Evolutionary conservation across 2,888 invertebrate genomes (phyloP), one percentile per base, ranked within the genome.

Genomic region (Glaucopsyche alexis): DNA sequence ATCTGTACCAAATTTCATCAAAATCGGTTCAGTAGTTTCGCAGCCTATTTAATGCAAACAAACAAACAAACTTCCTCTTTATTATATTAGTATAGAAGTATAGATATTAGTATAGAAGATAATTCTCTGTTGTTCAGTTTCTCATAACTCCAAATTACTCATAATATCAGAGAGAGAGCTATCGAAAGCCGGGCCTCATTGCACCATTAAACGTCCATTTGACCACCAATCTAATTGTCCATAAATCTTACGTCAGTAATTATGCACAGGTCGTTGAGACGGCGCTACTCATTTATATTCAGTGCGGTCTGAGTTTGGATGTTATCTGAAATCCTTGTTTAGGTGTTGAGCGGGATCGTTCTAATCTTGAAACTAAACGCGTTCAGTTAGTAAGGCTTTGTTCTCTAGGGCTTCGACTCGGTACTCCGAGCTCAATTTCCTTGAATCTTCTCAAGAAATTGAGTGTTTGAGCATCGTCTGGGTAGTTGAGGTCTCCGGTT

Each of bases 321-420:
- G 91, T 90, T 92, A 93, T 92, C 92, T 91, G 86, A 91, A 92
- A 92, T 92, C 92, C 90, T 90, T 90, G 91, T 92, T 92, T 92
- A 92, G 92, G 91, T 93, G 93, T 91, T 87, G 90, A 87, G 82
- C 86, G 87, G 88, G 88, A 90, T 89, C 86, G 90, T 85, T 90
- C 87, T 92, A 92, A 92, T 92, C 92, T 92, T 77, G 82, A 89
- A 91, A 91, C 91, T 91, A 91, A 91, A 91, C 91, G 91, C 91
- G 91, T 92, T 86, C 84, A 87, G 87, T 85, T 87, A 85, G 84
- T 84, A 85, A 81, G 83, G 88, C 90, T 91, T 91, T 91, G 91
- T 91, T 88, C 86, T 82, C 79, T 77, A 79, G 80, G 80, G 82
- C 81, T 82, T 80, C 80, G 80, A 81, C 77, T 78, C 80, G 80